Evolutionary conservation across 2,888 invertebrate species (phyloP).

Genomic region (Lepetodrilus schrolli): DNA sequence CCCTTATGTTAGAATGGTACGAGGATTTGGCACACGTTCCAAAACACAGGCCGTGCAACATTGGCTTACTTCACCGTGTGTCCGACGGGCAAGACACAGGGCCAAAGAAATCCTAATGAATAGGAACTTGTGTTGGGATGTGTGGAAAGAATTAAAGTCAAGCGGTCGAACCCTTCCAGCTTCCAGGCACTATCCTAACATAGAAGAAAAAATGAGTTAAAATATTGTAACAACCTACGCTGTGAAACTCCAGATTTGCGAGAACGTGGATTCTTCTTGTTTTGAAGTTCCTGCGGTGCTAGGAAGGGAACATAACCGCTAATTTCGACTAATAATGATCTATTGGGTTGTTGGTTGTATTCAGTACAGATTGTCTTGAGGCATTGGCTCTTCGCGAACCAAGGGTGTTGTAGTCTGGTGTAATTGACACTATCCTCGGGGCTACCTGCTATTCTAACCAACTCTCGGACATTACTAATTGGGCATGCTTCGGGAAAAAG

Average conservation of each 20-base stretch:
- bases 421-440: constrained; percentile 31
- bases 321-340: constrained; percentile 23
- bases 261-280: not conserved
- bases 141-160: constrained; percentile 22
- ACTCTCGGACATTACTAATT: constrained; percentile 30
- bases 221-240: constrained; percentile 15
- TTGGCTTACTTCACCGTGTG: constrained; percentile 2
- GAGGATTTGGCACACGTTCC: not conserved
- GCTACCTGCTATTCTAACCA: constrained; percentile 28
- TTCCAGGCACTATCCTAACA: not conserved
- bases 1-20: not conserved
- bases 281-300: constrained; percentile 5
- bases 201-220: not conserved
- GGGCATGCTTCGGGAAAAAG: constrained; percentile 30
- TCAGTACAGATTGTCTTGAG: constrained; percentile 2
- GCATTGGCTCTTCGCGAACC: not conserved
- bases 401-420: not conserved
- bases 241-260: not conserved
- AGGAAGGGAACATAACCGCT: constrained; percentile 9
- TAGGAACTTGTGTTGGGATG: constrained; percentile 20
- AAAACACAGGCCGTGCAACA: not conserved
- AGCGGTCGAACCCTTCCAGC: constrained; percentile 13
- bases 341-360: constrained; percentile 19
- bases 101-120: not conserved
- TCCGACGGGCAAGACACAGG: not conserved